Percentiles rank a stretch among this genome's conserved stretches.
These are phyloP conservation scores for Diuraphis noxia DNA, from an alignment of 1,140 invertebrate genomes.

Conservation along the genomic window DNA sequence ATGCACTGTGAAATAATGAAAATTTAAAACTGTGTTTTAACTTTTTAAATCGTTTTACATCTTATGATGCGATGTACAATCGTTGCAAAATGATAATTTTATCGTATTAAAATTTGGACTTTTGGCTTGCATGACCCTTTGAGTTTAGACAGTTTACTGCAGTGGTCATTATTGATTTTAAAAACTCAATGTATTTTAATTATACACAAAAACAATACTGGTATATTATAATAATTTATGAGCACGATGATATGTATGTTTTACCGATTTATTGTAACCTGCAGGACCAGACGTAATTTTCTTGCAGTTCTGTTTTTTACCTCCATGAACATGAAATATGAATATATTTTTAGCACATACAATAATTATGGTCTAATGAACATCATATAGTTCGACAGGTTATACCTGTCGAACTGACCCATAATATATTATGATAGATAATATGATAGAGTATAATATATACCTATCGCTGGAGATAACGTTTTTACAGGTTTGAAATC, in stretches of 20 bases:
- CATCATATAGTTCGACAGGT: conserved; percentile 1
- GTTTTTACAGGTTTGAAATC: background rate
- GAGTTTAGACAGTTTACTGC: conserved; percentile 1
- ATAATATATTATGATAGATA: too few species aligned
- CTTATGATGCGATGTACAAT: background rate
- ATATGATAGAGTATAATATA: background rate
- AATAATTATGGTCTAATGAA: conserved; percentile 33
- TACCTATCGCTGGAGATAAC: background rate
- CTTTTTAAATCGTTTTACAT: background rate
- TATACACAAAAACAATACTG: background rate
- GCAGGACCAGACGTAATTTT: background rate
- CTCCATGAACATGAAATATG: background rate
- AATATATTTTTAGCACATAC: background rate
- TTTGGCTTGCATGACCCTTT: background rate
- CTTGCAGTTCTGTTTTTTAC: background rate
- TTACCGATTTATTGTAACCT: background rate
- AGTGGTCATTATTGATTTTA: conserved; percentile 19
- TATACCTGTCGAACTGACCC: too few species aligned
- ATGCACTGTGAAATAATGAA: background rate
- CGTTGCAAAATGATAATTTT: conserved; percentile 6
- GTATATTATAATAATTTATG: background rate
- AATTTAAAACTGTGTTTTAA: background rate
- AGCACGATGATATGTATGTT: background rate
- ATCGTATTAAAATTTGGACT: background rate
- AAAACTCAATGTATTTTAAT: background rate